phyloP scores from a whole-genome alignment of 2,888 invertebrate genomes.

The Teleogryllus oceanicus region DNA sequence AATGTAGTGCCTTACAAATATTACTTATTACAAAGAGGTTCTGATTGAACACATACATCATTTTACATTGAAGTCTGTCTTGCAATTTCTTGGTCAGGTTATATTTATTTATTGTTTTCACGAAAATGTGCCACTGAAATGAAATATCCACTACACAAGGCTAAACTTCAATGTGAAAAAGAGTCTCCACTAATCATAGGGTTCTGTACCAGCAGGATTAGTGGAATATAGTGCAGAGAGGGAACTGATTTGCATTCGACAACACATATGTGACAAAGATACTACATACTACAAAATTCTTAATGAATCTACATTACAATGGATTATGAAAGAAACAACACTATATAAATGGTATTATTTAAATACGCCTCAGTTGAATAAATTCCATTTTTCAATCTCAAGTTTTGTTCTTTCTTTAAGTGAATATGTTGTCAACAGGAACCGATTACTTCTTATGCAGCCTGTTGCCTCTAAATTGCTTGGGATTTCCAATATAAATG shows the following conservation, averaged over 20 bases:
- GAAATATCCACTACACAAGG: not conserved
- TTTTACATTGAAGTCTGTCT: not conserved
- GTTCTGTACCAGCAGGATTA: slow-evolving; percentile 1
- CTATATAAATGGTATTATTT: slow-evolving; percentile 6
- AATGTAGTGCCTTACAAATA: not conserved
- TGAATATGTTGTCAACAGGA: not conserved
- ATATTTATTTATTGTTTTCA: not conserved
- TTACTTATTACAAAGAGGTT: not conserved
- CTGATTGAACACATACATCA: not conserved
- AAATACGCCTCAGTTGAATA: not conserved
- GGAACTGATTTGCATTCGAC: slow-evolving; percentile 11
- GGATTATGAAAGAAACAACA: not conserved
- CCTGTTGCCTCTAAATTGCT: not conserved
- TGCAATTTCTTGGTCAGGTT: not conserved
- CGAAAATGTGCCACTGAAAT: not conserved
- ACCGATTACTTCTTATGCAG: not conserved
- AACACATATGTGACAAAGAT: slow-evolving; percentile 18
- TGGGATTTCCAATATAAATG: not conserved
- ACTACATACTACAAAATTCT: not conserved
- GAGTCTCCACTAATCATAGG: not conserved
- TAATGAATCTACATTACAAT: not conserved
- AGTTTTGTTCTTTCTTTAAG: not conserved
- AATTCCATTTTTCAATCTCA: not conserved
- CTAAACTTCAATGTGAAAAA: not conserved
- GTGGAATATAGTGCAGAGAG: not conserved